Conservation (phyloP, 2,113 vertebrate species). For the Osmerus mordax region DNA sequence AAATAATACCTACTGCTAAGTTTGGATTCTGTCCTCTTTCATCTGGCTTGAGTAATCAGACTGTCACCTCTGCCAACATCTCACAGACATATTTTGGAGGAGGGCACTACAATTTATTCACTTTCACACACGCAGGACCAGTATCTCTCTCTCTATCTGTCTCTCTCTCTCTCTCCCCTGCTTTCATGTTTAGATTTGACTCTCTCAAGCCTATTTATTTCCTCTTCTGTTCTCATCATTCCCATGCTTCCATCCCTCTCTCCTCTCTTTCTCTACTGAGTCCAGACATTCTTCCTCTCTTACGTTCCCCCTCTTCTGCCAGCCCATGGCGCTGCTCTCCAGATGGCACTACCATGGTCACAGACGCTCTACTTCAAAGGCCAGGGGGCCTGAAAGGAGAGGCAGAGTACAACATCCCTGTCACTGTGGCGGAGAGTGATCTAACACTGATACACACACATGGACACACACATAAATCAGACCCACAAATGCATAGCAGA, state of each 20-base stretch:
- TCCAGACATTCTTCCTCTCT: slow-evolving; percentile 27
- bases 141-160: neutral
- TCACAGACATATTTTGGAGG: no score
- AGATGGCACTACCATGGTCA: slow-evolving; percentile 56
- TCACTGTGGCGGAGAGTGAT: slow-evolving; percentile 11
- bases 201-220: neutral
- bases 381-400: slow-evolving; percentile 2
- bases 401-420: slow-evolving; percentile 26
- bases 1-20: slow-evolving; percentile 43
- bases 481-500: no score
- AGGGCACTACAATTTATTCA: no score
- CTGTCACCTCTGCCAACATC: slow-evolving; percentile 44
- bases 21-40: slow-evolving; percentile 25
- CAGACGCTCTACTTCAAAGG: slow-evolving; percentile 54
- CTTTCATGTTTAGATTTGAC: neutral
- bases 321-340: slow-evolving; percentile 44
- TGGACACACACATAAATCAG: neutral
- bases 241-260: slow-evolving; percentile 6
- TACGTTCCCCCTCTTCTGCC: slow-evolving; percentile 21
- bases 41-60: slow-evolving; percentile 35
- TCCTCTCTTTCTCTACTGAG: slow-evolving; percentile 19
- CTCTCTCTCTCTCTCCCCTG: neutral
- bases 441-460: slow-evolving; percentile 16
- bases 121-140: no score
- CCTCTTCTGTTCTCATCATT: neutral